Base-by-base conservation (phyloP, 2,888 invertebrate genomes). In the Brenthis daphne region DNA sequence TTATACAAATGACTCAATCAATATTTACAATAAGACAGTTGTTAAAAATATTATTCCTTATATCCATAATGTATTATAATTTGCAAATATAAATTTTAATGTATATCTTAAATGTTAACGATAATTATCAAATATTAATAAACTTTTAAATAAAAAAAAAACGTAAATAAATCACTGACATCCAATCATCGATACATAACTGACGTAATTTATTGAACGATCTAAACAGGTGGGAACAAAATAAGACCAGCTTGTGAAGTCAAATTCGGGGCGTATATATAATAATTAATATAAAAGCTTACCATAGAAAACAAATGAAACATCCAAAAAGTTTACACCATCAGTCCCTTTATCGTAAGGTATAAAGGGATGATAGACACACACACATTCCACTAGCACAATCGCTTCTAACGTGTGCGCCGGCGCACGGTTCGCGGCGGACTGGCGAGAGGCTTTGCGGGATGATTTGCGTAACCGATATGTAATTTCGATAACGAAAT, bases 311-410 rank as follows among this genome's bases (percentile, higher is more conserved):
- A 80, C 76, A 79, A 77, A 76, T 68, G 76, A 81, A 77, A 76
- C 78, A 82, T 85, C 80, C 81, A 83, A 80, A 73, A 71, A 58
- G 8, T 53, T 64, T 8, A 66, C 69, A 75, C 81, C 77, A 87
- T 87, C 86, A 78, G 80, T 81, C 86, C 79, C 90, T 91, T 79
- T 92, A 91, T 88, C 82, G 81, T 78, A 74, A 64, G 73, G 76
- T 83, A 91, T 91, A 92, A 86, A 90, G 89, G 85, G 89, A 77
- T 82, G 91, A 90, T 86, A 82, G 80, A 79, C 73, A 73, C 81
- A 77, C 75, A 75, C 77, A 81, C 77, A 77, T 68, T 60, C 85
- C 77, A 77, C 77, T 73, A 16, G 43, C 68, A 65, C 68, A 56
- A 37, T 12, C 53, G 60, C 33, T 64, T 54, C 60, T 64, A 65